A percentile compares a stretch with the other conserved stretches of the same genome.
These are phyloP conservation scores for Epinotia demarniana DNA, from an alignment of 2,888 invertebrate genomes.

Conservation along the genomic window DNA sequence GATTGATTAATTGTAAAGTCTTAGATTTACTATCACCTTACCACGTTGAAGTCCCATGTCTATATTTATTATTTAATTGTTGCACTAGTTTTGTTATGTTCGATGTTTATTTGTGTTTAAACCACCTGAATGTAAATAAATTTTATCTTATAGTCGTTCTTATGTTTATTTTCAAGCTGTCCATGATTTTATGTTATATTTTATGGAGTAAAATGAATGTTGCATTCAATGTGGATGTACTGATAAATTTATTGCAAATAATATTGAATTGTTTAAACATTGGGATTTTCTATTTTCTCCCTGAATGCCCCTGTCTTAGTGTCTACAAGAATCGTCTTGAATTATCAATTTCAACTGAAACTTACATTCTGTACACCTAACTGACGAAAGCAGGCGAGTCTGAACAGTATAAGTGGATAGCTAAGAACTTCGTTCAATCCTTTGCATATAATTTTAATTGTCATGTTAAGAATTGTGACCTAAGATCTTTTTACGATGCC, in stretches of 20 bases:
- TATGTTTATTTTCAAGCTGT: constrained; percentile 76
- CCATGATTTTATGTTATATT: constrained; percentile 80
- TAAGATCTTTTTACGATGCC: too few relatives aligned
- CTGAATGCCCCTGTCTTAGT: not conserved
- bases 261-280: constrained; percentile 83
- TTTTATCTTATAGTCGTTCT: constrained; percentile 74
- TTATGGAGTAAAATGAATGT: constrained; percentile 70
- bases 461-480: too few relatives aligned
- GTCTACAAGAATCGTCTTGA: not conserved
- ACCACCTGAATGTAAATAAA: constrained; percentile 81
- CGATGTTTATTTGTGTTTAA: constrained; percentile 81
- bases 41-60: constrained; percentile 81
- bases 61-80: constrained; percentile 84
- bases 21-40: constrained; percentile 78
- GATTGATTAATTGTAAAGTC: constrained; percentile 69
- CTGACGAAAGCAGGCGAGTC: too few relatives aligned
- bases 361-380: too few relatives aligned
- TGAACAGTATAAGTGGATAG: too few relatives aligned
- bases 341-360: too few relatives aligned
- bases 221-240: constrained; percentile 83
- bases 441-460: too few relatives aligned
- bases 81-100: constrained; percentile 84
- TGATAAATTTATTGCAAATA: constrained; percentile 84
- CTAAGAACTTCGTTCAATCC: too few relatives aligned
- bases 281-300: constrained; percentile 57